phyloP scores from a whole-genome alignment of 2,797 vertebrate species.

The Percopsis omiscomaycus region DNA sequence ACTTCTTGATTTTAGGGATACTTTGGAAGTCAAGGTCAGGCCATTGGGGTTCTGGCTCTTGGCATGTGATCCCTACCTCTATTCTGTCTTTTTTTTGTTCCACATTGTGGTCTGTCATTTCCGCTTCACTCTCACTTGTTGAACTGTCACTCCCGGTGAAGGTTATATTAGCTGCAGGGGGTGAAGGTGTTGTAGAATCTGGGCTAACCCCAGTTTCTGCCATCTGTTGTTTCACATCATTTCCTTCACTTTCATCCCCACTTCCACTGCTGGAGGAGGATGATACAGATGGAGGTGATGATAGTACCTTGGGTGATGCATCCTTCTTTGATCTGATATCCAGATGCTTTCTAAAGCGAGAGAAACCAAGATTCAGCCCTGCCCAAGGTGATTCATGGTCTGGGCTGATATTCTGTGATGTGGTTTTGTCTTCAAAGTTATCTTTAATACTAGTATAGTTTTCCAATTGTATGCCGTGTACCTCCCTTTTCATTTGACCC shows the following conservation, averaged over 20 bases:
- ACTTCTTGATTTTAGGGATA: background rate
- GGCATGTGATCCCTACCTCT: background rate
- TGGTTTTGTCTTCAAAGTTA: constrained; percentile 13
- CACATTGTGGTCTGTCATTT: constrained; percentile 12
- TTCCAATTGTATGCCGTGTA: constrained; percentile 46
- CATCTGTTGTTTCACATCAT: constrained; percentile 3
- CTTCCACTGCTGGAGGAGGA: constrained; percentile 33
- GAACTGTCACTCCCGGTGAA: background rate
- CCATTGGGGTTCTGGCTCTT: background rate
- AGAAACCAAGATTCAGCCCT: constrained; percentile 58
- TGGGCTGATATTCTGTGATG: constrained; percentile 16
- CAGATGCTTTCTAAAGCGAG: constrained; percentile 59
- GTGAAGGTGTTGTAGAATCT: constrained; percentile 5
- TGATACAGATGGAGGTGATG: constrained; percentile 32
- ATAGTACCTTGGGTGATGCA: constrained; percentile 14
- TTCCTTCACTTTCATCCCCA: constrained; percentile 1
- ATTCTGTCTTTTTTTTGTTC: background rate
- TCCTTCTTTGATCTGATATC: constrained; percentile 40
- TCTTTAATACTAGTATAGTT: constrained; percentile 48
- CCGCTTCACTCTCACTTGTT: constrained; percentile 45
- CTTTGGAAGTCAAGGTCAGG: background rate
- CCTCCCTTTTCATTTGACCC: constrained; percentile 10
- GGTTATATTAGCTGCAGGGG: background rate
- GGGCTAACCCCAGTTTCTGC: too few relatives aligned
- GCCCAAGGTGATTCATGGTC: constrained; percentile 62